phyloP scores from a whole-genome alignment of 2,888 invertebrate genomes.

The Torymus texanus region DNA sequence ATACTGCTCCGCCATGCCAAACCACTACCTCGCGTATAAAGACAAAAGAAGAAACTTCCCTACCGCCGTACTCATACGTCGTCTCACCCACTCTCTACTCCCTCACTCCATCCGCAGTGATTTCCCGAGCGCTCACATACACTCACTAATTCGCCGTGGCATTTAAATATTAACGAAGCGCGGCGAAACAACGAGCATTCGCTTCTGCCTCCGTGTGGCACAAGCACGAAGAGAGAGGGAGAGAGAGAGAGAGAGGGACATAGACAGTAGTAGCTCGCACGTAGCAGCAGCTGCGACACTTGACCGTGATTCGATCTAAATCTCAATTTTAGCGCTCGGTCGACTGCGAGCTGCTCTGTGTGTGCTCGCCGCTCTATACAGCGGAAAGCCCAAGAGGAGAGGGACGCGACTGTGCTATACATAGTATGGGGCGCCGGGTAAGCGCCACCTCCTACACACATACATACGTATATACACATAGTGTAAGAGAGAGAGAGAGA shows the following conservation, averaged over 20 bases:
- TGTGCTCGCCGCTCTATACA: too few species aligned
- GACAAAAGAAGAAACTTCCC: too few species aligned
- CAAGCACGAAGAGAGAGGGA: not conserved
- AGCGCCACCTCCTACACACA: constrained; percentile 38
- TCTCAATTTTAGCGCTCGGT: constrained; percentile 70
- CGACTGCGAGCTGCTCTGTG: not conserved
- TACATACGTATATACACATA: constrained; percentile 30
- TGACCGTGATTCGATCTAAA: constrained; percentile 71
- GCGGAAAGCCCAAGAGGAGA: constrained; percentile 15
- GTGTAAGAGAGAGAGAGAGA: not conserved
- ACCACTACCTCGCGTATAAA: too few species aligned
- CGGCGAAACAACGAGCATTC: constrained; percentile 21
- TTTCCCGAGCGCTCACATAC: too few species aligned
- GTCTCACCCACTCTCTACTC: too few species aligned
- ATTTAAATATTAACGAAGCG: constrained; percentile 46
- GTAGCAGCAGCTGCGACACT: constrained; percentile 57
- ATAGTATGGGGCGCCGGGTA: not conserved
- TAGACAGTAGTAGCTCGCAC: constrained; percentile 50
- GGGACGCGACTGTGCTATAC: not conserved
- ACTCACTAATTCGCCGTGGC: constrained; percentile 13
- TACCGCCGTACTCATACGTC: too few species aligned
- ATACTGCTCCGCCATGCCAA: too few species aligned
- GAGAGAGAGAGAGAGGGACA: not conserved
- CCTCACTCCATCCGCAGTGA: too few species aligned
- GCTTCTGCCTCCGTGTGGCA: not conserved